These are phyloP conservation scores for Anas bernieri DNA, from an alignment of 2,797 vertebrate species.

Conservation along the genomic window DNA sequence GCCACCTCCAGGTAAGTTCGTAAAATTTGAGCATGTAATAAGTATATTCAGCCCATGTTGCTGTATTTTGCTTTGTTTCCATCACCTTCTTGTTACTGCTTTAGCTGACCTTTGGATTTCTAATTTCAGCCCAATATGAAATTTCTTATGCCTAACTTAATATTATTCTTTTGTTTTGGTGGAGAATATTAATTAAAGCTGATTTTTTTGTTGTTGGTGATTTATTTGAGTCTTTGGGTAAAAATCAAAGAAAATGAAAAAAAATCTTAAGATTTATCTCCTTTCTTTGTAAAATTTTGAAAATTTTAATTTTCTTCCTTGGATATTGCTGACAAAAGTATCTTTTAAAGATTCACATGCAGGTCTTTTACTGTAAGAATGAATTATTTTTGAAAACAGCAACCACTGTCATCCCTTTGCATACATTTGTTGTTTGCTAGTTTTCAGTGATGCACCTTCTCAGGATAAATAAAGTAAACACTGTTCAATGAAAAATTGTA, in stretches of 20 bases:
- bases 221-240: background rate
- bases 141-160: background rate
- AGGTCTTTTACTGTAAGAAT: background rate
- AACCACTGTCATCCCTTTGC: background rate
- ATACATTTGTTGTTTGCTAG: background rate
- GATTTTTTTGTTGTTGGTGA: background rate
- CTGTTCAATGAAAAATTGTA: background rate
- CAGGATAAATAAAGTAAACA: background rate
- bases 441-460: background rate
- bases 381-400: background rate
- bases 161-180: background rate
- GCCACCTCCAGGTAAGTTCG: constrained; percentile 91
- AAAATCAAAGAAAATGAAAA: background rate
- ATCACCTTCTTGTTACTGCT: background rate
- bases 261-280: background rate
- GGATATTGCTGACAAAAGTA: background rate
- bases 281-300: background rate
- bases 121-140: background rate
- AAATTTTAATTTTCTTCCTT: background rate
- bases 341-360: background rate
- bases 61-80: background rate
- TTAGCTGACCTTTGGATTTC: background rate
- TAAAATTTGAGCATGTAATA: background rate
- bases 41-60: background rate
- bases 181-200: background rate